Conservation (phyloP, 2,113 vertebrate genomes). For the Lamprologus callipterus region DNA sequence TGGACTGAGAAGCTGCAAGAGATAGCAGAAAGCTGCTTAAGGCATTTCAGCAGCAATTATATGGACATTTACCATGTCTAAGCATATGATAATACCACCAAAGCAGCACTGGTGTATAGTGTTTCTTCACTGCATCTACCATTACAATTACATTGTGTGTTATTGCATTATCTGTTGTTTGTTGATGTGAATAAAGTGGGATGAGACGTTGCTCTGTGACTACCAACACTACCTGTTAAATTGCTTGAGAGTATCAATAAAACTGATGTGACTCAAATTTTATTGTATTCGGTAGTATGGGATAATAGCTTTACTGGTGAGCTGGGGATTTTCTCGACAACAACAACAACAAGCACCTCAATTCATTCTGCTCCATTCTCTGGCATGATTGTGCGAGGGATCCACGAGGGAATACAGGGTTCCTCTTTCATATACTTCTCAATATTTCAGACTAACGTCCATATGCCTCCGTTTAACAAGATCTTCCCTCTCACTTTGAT, state of each 20-base stretch:
- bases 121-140: background rate
- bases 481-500: conserved; percentile 25
- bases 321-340: conserved; percentile 17
- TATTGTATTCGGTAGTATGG: conserved; percentile 25
- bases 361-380: conserved; percentile 11
- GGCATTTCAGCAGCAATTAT: background rate
- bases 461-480: conserved; percentile 39
- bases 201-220: conserved; percentile 10
- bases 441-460: conserved; percentile 42
- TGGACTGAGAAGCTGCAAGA: background rate
- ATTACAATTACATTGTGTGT: conserved; percentile 17
- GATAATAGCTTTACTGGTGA: conserved; percentile 44
- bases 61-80: background rate
- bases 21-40: conserved; percentile 43
- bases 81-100: background rate
- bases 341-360: conserved; percentile 10
- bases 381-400: conserved; percentile 14
- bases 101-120: background rate
- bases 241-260: conserved; percentile 39
- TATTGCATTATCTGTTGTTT: conserved; percentile 37
- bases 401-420: conserved; percentile 14
- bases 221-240: conserved; percentile 19
- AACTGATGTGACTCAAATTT: conserved; percentile 24
- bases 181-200: conserved; percentile 18
- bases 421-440: conserved; percentile 44